Percentiles rank a stretch among this genome's conserved stretches.
Evolutionary conservation across 2,113 vertebrate species (phyloP).

Genomic region (Tyrannus savana): DNA sequence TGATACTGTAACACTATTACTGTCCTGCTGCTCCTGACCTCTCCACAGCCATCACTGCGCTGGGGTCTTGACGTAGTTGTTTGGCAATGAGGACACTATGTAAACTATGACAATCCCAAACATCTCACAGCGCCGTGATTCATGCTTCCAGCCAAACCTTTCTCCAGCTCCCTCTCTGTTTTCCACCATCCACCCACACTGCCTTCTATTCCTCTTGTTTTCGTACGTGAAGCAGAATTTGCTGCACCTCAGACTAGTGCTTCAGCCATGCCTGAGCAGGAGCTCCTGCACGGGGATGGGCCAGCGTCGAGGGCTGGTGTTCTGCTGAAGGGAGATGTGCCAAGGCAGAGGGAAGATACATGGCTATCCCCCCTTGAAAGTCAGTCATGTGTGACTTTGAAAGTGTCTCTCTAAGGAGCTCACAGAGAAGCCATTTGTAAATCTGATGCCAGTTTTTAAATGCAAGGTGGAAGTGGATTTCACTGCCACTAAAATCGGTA

Average conservation of each 20-base stretch:
- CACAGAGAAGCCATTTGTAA: background rate
- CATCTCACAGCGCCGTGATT: background rate
- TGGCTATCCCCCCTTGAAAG: background rate
- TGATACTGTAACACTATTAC: background rate
- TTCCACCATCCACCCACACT: background rate
- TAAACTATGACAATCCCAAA: background rate
- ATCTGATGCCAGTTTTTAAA: background rate
- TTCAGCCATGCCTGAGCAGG: background rate
- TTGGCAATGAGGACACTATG: slow-evolving; percentile 26
- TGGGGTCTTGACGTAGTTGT: background rate
- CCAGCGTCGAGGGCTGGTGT: fast-evolving
- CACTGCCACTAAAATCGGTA: background rate
- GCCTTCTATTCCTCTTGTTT: background rate
- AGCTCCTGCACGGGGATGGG: background rate
- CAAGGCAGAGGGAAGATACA: background rate
- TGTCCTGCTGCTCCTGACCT: background rate
- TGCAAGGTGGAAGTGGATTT: background rate
- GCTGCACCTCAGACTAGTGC: background rate
- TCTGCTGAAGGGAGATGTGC: background rate
- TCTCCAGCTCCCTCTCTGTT: background rate
- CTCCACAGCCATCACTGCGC: fast-evolving
- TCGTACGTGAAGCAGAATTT: background rate
- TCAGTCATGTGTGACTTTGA: background rate
- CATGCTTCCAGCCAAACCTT: background rate
- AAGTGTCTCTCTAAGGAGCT: background rate